A percentile compares a stretch with the other conserved stretches of the same genome.
phyloP scores from a whole-genome alignment of 2,797 vertebrate genomes.

The Notolabrus celidotus region DNA sequence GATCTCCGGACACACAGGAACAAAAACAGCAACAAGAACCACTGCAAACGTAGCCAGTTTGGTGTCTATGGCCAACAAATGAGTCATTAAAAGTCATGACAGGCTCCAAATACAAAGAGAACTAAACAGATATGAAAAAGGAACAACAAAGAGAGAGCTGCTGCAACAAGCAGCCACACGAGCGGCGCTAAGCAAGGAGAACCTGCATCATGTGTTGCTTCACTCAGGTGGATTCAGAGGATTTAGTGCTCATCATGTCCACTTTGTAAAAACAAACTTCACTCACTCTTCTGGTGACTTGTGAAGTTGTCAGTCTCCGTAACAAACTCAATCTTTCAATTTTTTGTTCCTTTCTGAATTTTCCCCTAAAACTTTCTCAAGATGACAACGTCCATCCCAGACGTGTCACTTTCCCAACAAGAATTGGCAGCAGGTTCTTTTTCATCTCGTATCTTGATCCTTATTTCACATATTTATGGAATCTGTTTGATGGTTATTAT shows the following conservation, averaged over 20 bases:
- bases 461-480: slow-evolving; percentile 68
- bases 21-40: too few species aligned
- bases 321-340: slow-evolving; percentile 28
- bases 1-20: too few species aligned
- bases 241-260: slow-evolving; percentile 33
- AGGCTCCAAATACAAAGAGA: too few species aligned
- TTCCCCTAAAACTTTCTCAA: slow-evolving; percentile 20
- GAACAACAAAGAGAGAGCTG: too few species aligned
- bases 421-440: slow-evolving; percentile 43
- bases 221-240: slow-evolving; percentile 14
- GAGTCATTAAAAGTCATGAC: too few species aligned
- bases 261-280: slow-evolving; percentile 31
- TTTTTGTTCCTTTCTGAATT: slow-evolving; percentile 30
- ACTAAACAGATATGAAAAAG: too few species aligned
- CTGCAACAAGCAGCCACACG: too few species aligned
- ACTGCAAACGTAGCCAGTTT: too few species aligned
- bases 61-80: too few species aligned
- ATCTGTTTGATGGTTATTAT: slow-evolving; percentile 68
- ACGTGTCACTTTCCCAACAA: slow-evolving; percentile 23
- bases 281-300: slow-evolving; percentile 43
- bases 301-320: slow-evolving; percentile 43
- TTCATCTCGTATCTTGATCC: slow-evolving; percentile 60
- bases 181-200: too few species aligned
- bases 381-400: slow-evolving; percentile 34
- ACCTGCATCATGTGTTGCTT: slow-evolving; percentile 12